phyloP scores from a whole-genome alignment of 2,888 invertebrate genomes.

The Melieria crassipennis region DNA sequence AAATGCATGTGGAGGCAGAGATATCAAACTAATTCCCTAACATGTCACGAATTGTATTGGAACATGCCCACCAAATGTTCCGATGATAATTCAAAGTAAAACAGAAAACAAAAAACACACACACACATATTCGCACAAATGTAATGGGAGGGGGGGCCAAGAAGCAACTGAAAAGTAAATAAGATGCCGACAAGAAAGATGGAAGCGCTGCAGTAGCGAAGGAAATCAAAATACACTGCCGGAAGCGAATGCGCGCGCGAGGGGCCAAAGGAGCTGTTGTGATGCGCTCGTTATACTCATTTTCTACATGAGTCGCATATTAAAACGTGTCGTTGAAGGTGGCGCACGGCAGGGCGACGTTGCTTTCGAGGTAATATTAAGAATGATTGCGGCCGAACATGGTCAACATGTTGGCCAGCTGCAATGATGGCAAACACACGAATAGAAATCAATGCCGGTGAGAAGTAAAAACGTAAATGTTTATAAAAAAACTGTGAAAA shows the following conservation, averaged over 20 bases:
- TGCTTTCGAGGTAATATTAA: conserved; percentile 7
- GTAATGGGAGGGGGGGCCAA: background rate
- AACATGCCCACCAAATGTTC: conserved; percentile 46
- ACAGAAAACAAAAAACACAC: background rate
- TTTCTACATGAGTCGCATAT: conserved; percentile 62
- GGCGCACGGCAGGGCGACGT: background rate
- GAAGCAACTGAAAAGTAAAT: background rate
- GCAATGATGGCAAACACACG: no score
- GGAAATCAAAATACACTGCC: conserved; percentile 17
- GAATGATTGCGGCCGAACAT: conserved; percentile 31
- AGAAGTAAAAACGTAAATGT: no score
- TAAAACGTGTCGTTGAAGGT: conserved; percentile 42
- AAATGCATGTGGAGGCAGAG: background rate
- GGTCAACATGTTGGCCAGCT: no score
- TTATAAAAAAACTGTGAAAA: no score
- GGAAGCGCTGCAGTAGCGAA: background rate
- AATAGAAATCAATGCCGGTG: no score
- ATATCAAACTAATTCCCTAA: conserved; percentile 52
- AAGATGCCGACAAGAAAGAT: background rate
- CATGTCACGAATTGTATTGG: conserved; percentile 63
- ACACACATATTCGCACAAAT: background rate
- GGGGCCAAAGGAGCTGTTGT: background rate
- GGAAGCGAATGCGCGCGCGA: conserved; percentile 11
- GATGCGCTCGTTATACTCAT: conserved; percentile 53
- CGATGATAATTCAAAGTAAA: conserved; percentile 28